Conservation (phyloP, 1,140 invertebrate genomes). For the Odontomachus brunneus region DNA sequence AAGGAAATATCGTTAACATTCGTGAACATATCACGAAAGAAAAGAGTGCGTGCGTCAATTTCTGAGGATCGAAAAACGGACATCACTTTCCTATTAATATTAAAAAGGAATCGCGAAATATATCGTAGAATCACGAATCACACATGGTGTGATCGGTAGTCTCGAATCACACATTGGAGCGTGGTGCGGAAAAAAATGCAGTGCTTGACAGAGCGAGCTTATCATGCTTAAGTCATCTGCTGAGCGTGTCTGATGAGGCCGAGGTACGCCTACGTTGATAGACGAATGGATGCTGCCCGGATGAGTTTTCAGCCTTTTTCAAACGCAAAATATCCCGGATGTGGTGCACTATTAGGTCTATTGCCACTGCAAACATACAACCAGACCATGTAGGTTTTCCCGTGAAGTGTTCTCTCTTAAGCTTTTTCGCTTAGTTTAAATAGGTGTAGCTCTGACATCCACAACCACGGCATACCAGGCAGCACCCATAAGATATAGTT, state of each 20-base stretch:
- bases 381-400: conserved; percentile 82
- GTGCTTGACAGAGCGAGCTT: conserved; percentile 66
- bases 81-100: conserved; percentile 34
- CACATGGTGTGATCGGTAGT: too few relatives aligned
- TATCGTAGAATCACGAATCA: too few relatives aligned
- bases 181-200: conserved; percentile 63
- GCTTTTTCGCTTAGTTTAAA: conserved; percentile 59
- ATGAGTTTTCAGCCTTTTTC: conserved; percentile 86
- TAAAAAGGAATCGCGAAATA: conserved; percentile 41
- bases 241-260: conserved; percentile 85
- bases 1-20: background rate
- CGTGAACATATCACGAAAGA: conserved; percentile 28
- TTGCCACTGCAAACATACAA: conserved; percentile 96
- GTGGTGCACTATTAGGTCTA: conserved; percentile 99
- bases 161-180: conserved; percentile 52
- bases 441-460: conserved; percentile 62
- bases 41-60: background rate
- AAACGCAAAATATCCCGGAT: conserved; percentile 96
- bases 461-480: conserved; percentile 79
- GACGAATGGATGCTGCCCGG: conserved; percentile 84
- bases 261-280: conserved; percentile 83
- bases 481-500: conserved; percentile 79
- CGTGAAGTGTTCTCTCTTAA: conserved; percentile 59
- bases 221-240: conserved; percentile 83
- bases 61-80: conserved; percentile 26